Base-by-base conservation (phyloP, 2,888 invertebrate species). In the Macrophya alboannulata region DNA sequence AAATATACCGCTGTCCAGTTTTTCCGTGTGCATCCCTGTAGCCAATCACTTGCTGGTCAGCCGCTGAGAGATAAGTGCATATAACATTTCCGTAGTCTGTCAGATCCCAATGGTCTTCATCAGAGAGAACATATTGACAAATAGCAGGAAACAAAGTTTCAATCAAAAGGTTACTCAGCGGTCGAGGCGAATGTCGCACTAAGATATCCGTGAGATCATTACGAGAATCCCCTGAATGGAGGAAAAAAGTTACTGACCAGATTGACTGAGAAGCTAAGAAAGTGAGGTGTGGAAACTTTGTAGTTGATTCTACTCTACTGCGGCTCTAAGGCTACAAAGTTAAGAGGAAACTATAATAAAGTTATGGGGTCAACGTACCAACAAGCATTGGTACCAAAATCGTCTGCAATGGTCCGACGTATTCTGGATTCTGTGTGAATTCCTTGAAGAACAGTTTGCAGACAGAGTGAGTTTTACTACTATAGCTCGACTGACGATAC, bases 41-140 rank as follows among this genome's bases (percentile, higher is more conserved):
- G 15, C 92, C 91, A 81, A 93, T 94, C 0, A 96, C 94, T 92
- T 96, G 95, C 37, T 95, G 95, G 0, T 95, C 94, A 10, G 95
- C 94, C 4, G 95, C 94, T 1, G 94, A 95, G 0, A 96, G 94
- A 90, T 94, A 96, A 10, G 95, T 95, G 62, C 96, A 94, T 65
- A 96, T 90, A 90, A 96, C 96, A 91, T 59, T 21, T 1, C 96
- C 96, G 0, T 96, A 96, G 12, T 96, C 96, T 89, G 95, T 95
- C 91, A 95, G 95, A 94, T 95, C 94, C 0, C 95, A 94, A 0
- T 95, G 92, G 87, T 95, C 94, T 90, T 96, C 96, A 88, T 96
- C 95, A 0, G 95, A 91, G 12, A 95, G 91, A 0, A 95, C 94
- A 88, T 95, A 95, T 87, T 95, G 94, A 10, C 95, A 94, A 86